Conservation (phyloP, 2,888 invertebrate species). For the Sipha maydis region DNA sequence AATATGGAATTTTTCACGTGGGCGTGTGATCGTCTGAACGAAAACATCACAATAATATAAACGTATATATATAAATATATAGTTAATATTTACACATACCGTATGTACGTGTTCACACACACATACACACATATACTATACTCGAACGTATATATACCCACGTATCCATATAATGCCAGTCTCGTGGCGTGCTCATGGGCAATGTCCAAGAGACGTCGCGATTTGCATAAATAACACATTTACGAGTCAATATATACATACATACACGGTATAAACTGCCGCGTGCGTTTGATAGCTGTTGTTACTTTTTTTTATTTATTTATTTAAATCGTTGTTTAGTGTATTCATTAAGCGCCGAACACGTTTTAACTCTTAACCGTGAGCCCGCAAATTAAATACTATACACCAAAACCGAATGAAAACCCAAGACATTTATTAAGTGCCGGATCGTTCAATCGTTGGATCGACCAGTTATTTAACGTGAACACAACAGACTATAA, state of each 20-base stretch:
- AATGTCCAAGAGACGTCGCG: slow-evolving; percentile 45
- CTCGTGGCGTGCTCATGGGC: slow-evolving; percentile 43
- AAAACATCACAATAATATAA: slow-evolving; percentile 53
- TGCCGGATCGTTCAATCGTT: slow-evolving; percentile 2
- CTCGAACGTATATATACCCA: neutral
- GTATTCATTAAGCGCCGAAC: slow-evolving; percentile 54
- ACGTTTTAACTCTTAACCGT: slow-evolving; percentile 58
- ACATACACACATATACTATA: neutral
- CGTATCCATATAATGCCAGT: slow-evolving; percentile 2
- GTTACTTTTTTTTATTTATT: slow-evolving; percentile 46
- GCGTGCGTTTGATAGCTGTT: slow-evolving; percentile 25
- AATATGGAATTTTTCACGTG: slow-evolving; percentile 61
- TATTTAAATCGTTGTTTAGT: slow-evolving; percentile 50
- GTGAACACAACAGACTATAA: neutral
- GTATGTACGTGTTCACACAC: neutral
- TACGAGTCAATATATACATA: slow-evolving; percentile 54
- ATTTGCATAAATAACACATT: slow-evolving; percentile 62
- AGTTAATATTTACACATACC: too few species aligned
- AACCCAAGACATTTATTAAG: slow-evolving; percentile 28
- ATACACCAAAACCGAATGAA: neutral
- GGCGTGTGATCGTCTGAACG: slow-evolving; percentile 59
- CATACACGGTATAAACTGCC: neutral
- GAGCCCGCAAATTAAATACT: slow-evolving; percentile 46
- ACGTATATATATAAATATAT: slow-evolving; percentile 6
- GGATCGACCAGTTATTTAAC: slow-evolving; percentile 34